These are phyloP conservation scores for Bos javanicus DNA, from an alignment of 2,113 vertebrate genomes.

Conservation along the genomic window DNA sequence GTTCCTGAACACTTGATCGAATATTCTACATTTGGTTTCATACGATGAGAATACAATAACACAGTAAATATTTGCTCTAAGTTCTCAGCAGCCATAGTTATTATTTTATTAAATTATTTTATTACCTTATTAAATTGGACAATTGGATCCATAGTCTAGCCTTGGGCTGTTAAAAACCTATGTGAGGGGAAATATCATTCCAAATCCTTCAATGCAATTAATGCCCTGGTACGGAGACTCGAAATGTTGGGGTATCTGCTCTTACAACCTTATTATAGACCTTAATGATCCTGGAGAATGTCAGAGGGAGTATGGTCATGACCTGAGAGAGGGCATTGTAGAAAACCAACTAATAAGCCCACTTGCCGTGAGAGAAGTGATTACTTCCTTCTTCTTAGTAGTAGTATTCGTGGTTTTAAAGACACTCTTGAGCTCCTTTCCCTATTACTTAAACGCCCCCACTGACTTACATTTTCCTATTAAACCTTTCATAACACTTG, in stretches of 20 bases:
- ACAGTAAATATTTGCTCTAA: neutral
- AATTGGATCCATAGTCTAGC: neutral
- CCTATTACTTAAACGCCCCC: neutral
- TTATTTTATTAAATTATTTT: neutral
- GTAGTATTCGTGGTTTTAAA: neutral
- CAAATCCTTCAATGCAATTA: neutral
- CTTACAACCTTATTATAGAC: neutral
- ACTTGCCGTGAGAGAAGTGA: fast-evolving
- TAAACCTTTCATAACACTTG: neutral
- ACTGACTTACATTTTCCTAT: neutral
- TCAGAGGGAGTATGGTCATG: fast-evolving
- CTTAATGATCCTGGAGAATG: neutral
- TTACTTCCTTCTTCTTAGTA: fast-evolving
- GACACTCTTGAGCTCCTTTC: neutral
- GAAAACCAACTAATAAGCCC: fast-evolving
- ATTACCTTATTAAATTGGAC: neutral
- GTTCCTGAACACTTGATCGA: neutral
- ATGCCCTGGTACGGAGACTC: too few species aligned
- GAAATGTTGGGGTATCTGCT: neutral
- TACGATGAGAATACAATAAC: too few species aligned
- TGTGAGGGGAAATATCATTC: neutral
- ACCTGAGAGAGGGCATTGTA: fast-evolving
- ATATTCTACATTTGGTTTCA: neutral
- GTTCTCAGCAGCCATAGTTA: neutral
- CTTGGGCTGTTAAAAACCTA: neutral